Percentiles rank a stretch among this genome's conserved stretches.
Evolutionary conservation across 2,888 invertebrate species (phyloP).

Genomic region (Tuberolachnus salignus): DNA sequence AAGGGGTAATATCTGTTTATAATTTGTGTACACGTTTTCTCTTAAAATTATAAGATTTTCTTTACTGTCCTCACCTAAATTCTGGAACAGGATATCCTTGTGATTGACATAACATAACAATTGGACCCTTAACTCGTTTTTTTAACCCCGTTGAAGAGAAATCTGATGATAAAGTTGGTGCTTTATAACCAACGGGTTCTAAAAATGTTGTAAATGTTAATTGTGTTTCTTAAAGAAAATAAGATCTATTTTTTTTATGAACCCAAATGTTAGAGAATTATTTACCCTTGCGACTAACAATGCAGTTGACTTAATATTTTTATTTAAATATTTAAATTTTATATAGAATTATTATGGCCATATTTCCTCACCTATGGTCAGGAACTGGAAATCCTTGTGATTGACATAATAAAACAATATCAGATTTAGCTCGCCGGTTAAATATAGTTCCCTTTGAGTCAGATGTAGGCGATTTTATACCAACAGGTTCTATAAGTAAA

Average conservation of each 20-base stretch:
- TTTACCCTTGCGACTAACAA: constrained; percentile 43
- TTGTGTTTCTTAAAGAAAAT: constrained; percentile 14
- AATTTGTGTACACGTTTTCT: too few relatives aligned
- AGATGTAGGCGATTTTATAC: constrained; percentile 63
- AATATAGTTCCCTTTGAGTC: constrained; percentile 60
- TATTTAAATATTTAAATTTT: not conserved
- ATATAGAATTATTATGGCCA: not conserved
- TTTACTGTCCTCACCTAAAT: constrained; percentile 65
- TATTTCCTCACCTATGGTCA: constrained; percentile 63
- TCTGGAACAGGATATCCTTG: constrained; percentile 67
- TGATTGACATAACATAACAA: constrained; percentile 61
- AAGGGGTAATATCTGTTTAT: not conserved
- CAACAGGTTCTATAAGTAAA: constrained; percentile 63
- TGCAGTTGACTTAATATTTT: not conserved
- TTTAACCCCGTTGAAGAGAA: constrained; percentile 60
- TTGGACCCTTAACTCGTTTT: constrained; percentile 57
- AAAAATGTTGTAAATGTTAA: constrained; percentile 57
- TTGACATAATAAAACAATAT: constrained; percentile 63
- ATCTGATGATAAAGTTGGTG: constrained; percentile 72
- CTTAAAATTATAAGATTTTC: constrained; percentile 5
- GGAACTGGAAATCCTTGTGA: constrained; percentile 70
- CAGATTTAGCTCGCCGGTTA: constrained; percentile 55
- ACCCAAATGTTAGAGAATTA: constrained; percentile 37
- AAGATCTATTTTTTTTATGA: constrained; percentile 6
- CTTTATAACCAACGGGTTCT: constrained; percentile 73